Evolutionary conservation across 92 coral and sea anemone species (phyloP).

Genomic region (Bergia sp.): DNA sequence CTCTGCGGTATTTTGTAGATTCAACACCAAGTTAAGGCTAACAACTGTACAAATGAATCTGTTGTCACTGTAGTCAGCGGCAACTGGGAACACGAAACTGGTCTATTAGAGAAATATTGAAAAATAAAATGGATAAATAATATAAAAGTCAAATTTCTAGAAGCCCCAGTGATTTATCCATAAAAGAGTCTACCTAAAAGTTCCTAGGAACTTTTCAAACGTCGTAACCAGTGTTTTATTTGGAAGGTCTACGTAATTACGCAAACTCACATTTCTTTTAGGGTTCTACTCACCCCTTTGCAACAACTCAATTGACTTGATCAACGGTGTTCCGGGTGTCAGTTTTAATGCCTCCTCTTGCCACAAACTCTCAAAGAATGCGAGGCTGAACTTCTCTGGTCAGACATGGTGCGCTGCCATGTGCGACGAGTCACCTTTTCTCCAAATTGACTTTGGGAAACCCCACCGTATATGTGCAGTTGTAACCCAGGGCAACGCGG

Average conservation of each 20-base stretch:
- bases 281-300: neutral
- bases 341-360: neutral
- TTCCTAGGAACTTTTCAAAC: neutral
- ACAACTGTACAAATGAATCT: too few relatives aligned
- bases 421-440: neutral
- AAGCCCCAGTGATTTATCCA: too few relatives aligned
- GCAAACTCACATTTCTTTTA: neutral
- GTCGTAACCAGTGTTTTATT: neutral
- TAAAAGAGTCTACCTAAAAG: too few relatives aligned
- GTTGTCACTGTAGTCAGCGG: too few relatives aligned
- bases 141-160: neutral
- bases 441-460: neutral
- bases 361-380: neutral
- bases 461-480: neutral
- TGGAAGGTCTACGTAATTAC: too few relatives aligned
- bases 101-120: too few relatives aligned
- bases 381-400: neutral
- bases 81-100: too few relatives aligned
- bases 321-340: neutral
- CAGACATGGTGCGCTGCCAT: neutral
- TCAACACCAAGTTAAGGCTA: too few relatives aligned
- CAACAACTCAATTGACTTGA: neutral
- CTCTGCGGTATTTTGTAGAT: too few relatives aligned
- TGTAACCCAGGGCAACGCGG: slow-evolving; percentile 6
- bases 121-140: too few relatives aligned